Evolutionary conservation across 2,888 invertebrate species (phyloP).

Genomic region (Leuctra nigra): DNA sequence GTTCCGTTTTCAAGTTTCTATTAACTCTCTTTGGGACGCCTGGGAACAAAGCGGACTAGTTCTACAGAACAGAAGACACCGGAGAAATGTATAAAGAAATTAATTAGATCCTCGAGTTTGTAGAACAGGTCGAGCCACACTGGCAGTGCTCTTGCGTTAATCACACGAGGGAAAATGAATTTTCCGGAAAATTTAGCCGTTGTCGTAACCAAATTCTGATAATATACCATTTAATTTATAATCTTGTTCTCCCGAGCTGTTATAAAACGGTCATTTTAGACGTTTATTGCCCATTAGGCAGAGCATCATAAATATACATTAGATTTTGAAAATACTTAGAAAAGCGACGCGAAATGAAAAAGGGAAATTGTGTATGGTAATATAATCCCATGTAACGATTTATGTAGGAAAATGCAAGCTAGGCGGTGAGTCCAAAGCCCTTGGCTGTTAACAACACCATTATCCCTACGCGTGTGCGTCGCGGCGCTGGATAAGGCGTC

Average conservation of each 20-base stretch:
- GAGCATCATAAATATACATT: not conserved
- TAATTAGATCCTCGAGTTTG: too few relatives aligned
- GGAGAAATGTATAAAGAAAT: too few relatives aligned
- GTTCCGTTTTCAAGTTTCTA: too few relatives aligned
- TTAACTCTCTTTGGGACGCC: too few relatives aligned
- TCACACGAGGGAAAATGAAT: too few relatives aligned
- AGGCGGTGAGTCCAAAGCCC: not conserved
- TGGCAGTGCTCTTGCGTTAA: too few relatives aligned
- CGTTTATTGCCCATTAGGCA: not conserved
- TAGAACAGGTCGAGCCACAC: too few relatives aligned
- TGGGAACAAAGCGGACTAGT: too few relatives aligned
- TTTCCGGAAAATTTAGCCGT: too few relatives aligned
- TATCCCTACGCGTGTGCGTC: not conserved
- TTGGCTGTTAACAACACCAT: not conserved
- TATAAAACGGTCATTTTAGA: not conserved
- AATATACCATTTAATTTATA: too few relatives aligned
- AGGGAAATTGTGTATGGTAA: not conserved
- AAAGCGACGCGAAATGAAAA: not conserved
- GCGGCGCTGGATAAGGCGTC: not conserved
- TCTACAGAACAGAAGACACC: too few relatives aligned
- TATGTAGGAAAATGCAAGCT: not conserved
- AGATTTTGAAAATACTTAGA: not conserved
- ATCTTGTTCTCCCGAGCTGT: not conserved
- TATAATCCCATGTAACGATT: not conserved
- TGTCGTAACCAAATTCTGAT: too few relatives aligned